Conservation (phyloP, 2,113 vertebrate genomes). For the Proteles cristata region DNA sequence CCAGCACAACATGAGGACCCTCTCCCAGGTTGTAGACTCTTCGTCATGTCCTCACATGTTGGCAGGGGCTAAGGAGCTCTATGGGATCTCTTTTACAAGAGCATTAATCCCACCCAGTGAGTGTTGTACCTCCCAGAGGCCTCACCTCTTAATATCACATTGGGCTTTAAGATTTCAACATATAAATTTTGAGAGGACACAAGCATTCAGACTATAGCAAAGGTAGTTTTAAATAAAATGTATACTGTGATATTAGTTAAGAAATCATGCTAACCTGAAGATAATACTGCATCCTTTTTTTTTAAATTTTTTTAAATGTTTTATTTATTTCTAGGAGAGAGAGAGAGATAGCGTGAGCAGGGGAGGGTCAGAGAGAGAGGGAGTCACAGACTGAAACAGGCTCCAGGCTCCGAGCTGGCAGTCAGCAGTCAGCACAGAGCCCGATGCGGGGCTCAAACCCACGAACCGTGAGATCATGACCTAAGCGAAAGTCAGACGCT, state of each 20-base stretch:
- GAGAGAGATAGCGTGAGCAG: too few species aligned
- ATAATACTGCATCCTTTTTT: background rate
- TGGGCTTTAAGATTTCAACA: background rate
- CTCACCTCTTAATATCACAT: background rate
- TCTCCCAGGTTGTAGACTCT: background rate
- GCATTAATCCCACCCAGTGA: background rate
- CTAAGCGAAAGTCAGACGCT: too few species aligned
- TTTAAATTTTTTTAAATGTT: too few species aligned
- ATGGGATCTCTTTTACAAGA: background rate
- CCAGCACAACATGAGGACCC: background rate
- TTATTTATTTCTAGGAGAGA: too few species aligned
- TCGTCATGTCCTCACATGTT: background rate
- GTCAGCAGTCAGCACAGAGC: too few species aligned
- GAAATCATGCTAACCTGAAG: background rate
- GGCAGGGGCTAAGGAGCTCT: background rate
- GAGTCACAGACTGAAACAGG: too few species aligned
- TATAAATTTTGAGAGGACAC: background rate
- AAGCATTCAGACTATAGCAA: background rate
- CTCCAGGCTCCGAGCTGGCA: too few species aligned
- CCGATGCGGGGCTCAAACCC: too few species aligned
- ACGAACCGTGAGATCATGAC: too few species aligned
- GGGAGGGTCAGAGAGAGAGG: too few species aligned
- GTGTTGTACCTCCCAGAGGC: background rate
- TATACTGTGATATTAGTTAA: background rate
- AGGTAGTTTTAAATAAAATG: background rate